Base-by-base conservation (phyloP, 2,797 vertebrate species). In the Lateolabrax maculatus region DNA sequence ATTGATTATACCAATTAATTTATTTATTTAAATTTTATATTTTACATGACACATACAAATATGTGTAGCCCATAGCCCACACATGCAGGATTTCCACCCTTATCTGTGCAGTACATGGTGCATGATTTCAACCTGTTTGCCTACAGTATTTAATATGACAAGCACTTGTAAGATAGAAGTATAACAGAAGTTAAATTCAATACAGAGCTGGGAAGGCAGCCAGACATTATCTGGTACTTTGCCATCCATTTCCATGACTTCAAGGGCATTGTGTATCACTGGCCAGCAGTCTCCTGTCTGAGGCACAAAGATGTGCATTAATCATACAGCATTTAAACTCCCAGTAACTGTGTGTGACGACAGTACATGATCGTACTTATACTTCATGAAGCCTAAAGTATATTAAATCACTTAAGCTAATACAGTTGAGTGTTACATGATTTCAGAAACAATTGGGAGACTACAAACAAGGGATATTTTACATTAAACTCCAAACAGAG, bases 191-290 rank as follows among this genome's bases (percentile, higher is more conserved):
- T 66, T 81, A 11, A 83, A 87, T 85, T 85, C 19, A 66, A 80
- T 52, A 73, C 67, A 73, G 71, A 49, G 36, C 73, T 75, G 78
- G 85, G 80, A 74, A 58, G 48, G 55, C 57, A 29, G 79, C 88
- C 90, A 90, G 73, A 71, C 43, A 34, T 81, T 70, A 71, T 87
- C 82, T 74, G 68, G 64, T 71, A 55, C 39, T 34, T 29, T 64
- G 57, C 74, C 55, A 79, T 84, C 70, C 71, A 75, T 83, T 84
- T 82, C 63, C 53, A 61, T 82, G 73, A 85, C 78, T 69, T 62
- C 66, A 74, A 73, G 83, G 81, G 52, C 80, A 71, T 75, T 58
- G 80, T 75, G 80, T 81, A 84, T 88, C 85, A 84, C 63, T 65
- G 75, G 52, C 41, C 82, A 53, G 39, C 51, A 25, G 58, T 60